Percentiles rank a stretch among this genome's conserved stretches.
Evolutionary conservation across 2,113 vertebrate species (phyloP).

Genomic region (Chinchilla lanigera): DNA sequence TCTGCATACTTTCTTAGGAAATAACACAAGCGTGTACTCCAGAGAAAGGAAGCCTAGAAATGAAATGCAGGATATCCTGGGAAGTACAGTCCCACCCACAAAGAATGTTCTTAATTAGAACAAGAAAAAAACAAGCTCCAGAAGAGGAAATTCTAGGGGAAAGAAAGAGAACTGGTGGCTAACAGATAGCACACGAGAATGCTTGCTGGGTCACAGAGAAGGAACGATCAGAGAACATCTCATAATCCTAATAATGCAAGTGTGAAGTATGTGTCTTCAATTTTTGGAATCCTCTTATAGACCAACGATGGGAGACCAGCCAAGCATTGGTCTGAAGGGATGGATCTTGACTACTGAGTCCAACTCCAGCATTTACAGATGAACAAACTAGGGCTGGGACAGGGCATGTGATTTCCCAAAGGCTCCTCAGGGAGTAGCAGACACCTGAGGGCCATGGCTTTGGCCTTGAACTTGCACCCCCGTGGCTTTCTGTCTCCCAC

Average conservation of each 20-base stretch:
- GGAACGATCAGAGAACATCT: neutral
- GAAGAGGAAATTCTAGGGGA: neutral
- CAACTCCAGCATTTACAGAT: neutral
- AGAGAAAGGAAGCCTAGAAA: neutral
- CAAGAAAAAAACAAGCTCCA: neutral
- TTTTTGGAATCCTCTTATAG: neutral
- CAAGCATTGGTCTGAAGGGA: neutral
- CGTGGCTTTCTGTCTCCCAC: accelerated
- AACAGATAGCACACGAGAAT: neutral
- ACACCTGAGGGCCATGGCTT: accelerated
- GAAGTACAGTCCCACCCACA: neutral
- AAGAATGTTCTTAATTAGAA: neutral
- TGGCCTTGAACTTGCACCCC: accelerated
- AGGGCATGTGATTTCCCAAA: neutral
- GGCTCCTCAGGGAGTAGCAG: neutral
- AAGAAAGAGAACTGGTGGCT: neutral
- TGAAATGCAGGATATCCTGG: neutral
- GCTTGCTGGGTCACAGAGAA: neutral
- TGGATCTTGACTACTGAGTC: neutral
- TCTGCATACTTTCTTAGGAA: neutral
- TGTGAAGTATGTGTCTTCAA: neutral
- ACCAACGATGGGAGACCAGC: neutral
- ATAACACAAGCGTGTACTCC: neutral
- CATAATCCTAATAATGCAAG: neutral
- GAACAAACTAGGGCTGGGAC: neutral